These are phyloP conservation scores for Cataglyphis rosenhaueri DNA, from an alignment of 2,888 invertebrate genomes.

Conservation along the genomic window DNA sequence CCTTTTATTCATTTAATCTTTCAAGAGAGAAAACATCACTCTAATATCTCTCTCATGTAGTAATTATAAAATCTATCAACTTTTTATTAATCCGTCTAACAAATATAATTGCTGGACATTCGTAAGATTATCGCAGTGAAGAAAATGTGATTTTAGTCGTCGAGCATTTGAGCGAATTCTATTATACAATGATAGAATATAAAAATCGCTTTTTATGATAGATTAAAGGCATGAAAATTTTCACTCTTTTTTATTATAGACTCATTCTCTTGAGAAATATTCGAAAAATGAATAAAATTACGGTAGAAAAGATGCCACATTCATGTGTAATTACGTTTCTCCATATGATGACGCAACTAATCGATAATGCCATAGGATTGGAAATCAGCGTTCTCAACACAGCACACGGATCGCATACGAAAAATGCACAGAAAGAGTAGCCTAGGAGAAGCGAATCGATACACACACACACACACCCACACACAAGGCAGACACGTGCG, in stretches of 20 bases:
- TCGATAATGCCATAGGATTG: slow-evolving; percentile 37
- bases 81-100: neutral
- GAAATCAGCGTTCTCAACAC: slow-evolving; percentile 33
- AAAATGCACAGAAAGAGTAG: slow-evolving; percentile 25
- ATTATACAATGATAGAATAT: neutral
- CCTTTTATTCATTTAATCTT: neutral
- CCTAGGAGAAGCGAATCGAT: slow-evolving; percentile 20
- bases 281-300: slow-evolving; percentile 6
- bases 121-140: neutral
- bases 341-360: slow-evolving; percentile 7
- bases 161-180: neutral
- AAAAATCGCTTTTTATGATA: neutral
- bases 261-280: neutral
- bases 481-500: neutral
- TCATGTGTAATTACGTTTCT: slow-evolving; percentile 20
- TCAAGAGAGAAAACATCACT: neutral
- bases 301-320: slow-evolving; percentile 2
- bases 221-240: neutral
- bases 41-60: neutral
- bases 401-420: slow-evolving; percentile 35
- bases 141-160: neutral
- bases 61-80: neutral
- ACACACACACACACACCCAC: neutral
- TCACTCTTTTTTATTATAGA: neutral
- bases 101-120: neutral